Percentiles rank a stretch among this genome's conserved stretches.
Evolutionary conservation across 2,797 vertebrate genomes (phyloP).

Genomic region (Okamejei kenojei): DNA sequence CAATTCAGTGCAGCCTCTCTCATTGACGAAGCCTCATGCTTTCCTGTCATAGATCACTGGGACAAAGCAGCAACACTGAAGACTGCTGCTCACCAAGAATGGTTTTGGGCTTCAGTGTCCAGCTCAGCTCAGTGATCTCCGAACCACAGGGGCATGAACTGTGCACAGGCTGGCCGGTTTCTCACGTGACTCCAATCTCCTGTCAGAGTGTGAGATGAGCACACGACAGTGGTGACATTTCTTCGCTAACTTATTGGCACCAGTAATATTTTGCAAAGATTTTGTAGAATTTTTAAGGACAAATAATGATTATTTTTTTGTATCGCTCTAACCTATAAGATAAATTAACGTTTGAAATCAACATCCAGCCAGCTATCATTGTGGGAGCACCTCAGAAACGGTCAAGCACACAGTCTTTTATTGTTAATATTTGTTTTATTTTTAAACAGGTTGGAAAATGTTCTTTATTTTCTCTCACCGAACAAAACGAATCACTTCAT

Average conservation of each 20-base stretch:
- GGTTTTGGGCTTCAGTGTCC: background rate
- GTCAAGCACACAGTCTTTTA: too few relatives aligned
- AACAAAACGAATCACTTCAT: too few relatives aligned
- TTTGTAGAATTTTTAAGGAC: background rate
- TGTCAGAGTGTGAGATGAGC: background rate
- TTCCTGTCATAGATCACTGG: background rate
- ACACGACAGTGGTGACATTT: background rate
- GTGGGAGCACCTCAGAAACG: too few relatives aligned
- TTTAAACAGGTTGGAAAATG: too few relatives aligned
- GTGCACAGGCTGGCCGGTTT: background rate
- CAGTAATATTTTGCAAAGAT: background rate
- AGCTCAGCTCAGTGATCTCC: background rate
- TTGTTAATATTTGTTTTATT: too few relatives aligned
- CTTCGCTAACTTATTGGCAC: background rate
- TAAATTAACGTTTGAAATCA: too few relatives aligned
- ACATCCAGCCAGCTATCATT: too few relatives aligned
- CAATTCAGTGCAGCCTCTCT: background rate
- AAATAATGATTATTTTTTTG: background rate
- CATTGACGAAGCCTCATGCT: background rate
- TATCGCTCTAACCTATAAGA: too few relatives aligned
- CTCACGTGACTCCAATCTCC: background rate
- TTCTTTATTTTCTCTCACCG: too few relatives aligned
- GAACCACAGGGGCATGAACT: background rate
- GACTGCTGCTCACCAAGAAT: too few relatives aligned
- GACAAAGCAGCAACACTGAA: too few relatives aligned